Evolutionary conservation across 2,888 invertebrate genomes (phyloP), one percentile per base, ranked within the genome.

Genomic region (Pterobdella sp.): DNA sequence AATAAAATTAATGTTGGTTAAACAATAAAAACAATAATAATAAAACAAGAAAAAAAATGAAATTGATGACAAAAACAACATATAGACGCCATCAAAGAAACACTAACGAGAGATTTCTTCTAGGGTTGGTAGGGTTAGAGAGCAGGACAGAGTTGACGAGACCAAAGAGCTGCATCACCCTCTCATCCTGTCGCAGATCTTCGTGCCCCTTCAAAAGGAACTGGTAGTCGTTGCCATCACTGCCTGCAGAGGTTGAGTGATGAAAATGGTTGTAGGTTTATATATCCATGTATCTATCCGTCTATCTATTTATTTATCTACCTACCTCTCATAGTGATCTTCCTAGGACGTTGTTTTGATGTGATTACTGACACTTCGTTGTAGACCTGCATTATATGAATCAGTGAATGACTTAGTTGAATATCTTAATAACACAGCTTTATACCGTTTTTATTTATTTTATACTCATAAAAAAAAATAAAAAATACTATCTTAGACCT

Each of bases 131-230:
- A 0, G 94, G 93, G 85, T 98, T 94, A 79, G 93, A 92, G 67
- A 94, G 88, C 0, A 99, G 87, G 31, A 99, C 85, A 0, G 96
- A 95, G 84, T 99, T 99, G 72, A 97, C 95, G 74, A 98, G 87
- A 29, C 97, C 96, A 84, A 88, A 88, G 90, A 98, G 87, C 84
- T 99, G 98, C 97, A 97, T 97, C 7, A 97, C 98, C 69, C 98
- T 87, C 84, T 99, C 98, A 84, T 99, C 98, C 83, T 99, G 98
- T 0, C 98, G 87, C 74, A 98, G 86, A 86, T 99, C 98, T 85
- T 99, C 98, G 84, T 99, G 98, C 0, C 98, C 98, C 84, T 99
- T 99, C 76, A 99, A 87, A 49, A 99, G 86, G 87, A 98, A 99
- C 90, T 93, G 93, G 85, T 96, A 99, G 82, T 97, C 95, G 81